Base-by-base conservation (phyloP, 64 coral and sea anemone species). In the Montipora efflorescens region DNA sequence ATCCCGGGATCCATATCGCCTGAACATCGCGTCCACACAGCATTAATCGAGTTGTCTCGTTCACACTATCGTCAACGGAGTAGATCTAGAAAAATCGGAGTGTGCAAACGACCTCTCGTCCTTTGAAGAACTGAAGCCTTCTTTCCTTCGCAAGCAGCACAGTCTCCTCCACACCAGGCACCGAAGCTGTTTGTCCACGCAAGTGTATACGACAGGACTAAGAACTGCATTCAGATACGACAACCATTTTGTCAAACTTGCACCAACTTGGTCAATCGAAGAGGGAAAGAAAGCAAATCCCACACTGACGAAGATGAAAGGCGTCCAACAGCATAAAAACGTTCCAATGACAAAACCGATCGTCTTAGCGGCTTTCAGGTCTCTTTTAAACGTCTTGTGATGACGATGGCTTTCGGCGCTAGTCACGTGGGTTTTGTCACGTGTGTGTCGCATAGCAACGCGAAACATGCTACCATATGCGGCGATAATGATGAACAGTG, bases 261-360 rank as follows among this genome's bases (percentile, higher is more conserved):
- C 96, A 69, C 91, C 74, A 58, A 68, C 23, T 7, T 87, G 79
- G 47, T 86, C 51, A 19, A 98, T 21, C 0, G 48, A 15, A 59
- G 36, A 36, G 36, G 83, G 91, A 2, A 64, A 11, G 19, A 64
- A 64, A 7, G 89, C 77, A 75, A 76, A 98, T 15, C 85, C 80
- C 0, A 98, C 89, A 15, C 96, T 98, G 5, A 98, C 28, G 2
- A 98, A 86, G 1, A 94, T 92, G 28, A 98, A 98, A 3, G 96
- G 96, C 14, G 93, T 87, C 96, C 96, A 98, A 43, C 93, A 98
- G 47, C 92, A 98, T 0, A 95, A 77, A 79, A 98, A 98, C 7
- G 93, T 95, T 58, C 96, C 96, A 23, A 98, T 98, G 8, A 98
- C 93, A 90, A 98, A 93, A 14, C 93, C 92, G 71, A 98, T 92